Conservation (phyloP, 2,888 invertebrate genomes). For the Seira ritae region DNA sequence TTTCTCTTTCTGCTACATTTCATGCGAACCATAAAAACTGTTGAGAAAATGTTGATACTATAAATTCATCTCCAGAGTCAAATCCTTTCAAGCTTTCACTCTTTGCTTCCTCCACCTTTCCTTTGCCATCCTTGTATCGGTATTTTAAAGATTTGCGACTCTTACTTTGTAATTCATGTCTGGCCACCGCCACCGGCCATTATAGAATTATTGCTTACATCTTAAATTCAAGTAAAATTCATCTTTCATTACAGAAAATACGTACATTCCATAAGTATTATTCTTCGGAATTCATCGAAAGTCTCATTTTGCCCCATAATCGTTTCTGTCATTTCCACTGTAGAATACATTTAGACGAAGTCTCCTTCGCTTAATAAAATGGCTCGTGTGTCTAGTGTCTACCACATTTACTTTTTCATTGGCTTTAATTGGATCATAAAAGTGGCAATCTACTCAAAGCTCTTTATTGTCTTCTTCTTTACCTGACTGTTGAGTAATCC, state of each 20-base stretch:
- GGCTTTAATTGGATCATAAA: neutral
- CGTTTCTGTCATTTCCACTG: neutral
- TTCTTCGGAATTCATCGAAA: neutral
- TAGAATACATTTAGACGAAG: neutral
- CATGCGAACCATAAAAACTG: too few relatives aligned
- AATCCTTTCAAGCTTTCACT: slow-evolving; percentile 18
- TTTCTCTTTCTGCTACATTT: too few relatives aligned
- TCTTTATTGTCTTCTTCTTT: slow-evolving; percentile 19
- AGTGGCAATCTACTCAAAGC: neutral
- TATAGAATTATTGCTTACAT: too few relatives aligned
- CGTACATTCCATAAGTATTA: slow-evolving; percentile 1
- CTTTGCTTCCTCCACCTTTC: neutral
- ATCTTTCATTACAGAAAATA: neutral
- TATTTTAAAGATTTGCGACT: too few relatives aligned
- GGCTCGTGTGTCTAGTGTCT: neutral
- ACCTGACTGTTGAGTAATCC: slow-evolving; percentile 58
- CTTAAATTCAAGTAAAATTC: too few relatives aligned
- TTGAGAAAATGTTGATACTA: neutral
- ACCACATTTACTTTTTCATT: neutral
- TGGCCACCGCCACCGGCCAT: too few relatives aligned
- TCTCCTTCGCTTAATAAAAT: neutral
- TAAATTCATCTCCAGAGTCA: neutral
- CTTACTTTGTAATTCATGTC: too few relatives aligned
- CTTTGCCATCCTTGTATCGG: neutral
- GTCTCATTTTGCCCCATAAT: slow-evolving; percentile 29